A percentile compares a stretch with the other conserved stretches of the same genome.
Conservation (phyloP, 2,888 invertebrate species). For the Eupithecia insigniata region DNA sequence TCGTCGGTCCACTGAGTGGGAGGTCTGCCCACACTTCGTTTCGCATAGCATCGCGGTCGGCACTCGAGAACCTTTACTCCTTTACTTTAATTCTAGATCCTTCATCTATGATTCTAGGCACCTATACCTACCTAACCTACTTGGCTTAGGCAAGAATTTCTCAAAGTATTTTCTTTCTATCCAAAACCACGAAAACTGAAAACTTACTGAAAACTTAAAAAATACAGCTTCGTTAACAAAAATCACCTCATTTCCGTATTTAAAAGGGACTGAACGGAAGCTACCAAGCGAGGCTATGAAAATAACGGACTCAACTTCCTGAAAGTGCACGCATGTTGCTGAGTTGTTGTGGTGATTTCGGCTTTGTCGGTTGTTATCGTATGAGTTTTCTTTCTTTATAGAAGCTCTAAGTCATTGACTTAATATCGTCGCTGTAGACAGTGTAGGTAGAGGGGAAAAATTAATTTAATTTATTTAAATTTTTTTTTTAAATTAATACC, state of each 20-base stretch:
- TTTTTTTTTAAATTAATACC: too few species aligned
- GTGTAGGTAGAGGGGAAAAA: too few species aligned
- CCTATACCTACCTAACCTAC: background rate
- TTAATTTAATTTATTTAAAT: too few species aligned
- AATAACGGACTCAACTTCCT: background rate
- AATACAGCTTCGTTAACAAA: constrained; percentile 1
- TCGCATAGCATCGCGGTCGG: too few species aligned
- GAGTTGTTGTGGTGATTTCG: background rate
- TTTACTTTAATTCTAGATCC: too few species aligned
- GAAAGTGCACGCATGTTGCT: background rate
- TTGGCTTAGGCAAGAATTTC: background rate
- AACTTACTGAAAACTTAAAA: background rate
- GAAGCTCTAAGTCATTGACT: too few species aligned
- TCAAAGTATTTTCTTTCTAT: background rate
- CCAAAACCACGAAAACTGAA: background rate
- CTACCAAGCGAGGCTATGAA: background rate
- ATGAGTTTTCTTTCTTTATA: background rate
- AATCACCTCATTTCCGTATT: background rate
- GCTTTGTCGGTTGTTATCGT: background rate
- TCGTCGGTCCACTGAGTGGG: too few species aligned
- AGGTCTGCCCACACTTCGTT: too few species aligned
- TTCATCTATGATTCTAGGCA: too few species aligned
- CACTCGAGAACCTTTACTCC: too few species aligned
- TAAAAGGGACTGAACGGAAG: background rate
- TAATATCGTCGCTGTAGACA: too few species aligned